phyloP scores from a whole-genome alignment of 2,113 vertebrate species.

The Pangasianodon gigas region DNA sequence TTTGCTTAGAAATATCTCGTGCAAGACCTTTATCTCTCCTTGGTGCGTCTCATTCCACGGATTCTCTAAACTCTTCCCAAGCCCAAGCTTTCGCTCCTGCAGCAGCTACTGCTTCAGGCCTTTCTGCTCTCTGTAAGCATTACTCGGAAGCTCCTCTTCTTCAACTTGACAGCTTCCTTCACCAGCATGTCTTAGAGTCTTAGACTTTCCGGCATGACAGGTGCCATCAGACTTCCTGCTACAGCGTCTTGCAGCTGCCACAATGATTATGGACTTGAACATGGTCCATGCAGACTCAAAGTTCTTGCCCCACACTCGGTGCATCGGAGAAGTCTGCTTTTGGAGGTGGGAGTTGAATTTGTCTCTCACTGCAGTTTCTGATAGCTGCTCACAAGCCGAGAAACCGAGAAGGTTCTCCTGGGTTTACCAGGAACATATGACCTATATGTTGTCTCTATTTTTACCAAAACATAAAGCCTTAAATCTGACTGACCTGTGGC shows the following conservation, averaged over 20 bases:
- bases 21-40: not conserved
- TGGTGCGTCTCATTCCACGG: not conserved
- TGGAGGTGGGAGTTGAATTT: not conserved
- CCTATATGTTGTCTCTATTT: not conserved
- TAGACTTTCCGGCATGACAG: not conserved
- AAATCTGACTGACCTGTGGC: not conserved
- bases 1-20: not conserved
- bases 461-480: not conserved
- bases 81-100: not conserved
- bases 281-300: not conserved
- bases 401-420: not conserved
- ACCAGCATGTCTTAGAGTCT: not conserved
- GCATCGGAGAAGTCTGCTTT: too few relatives aligned
- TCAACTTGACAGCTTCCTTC: not conserved
- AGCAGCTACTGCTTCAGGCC: not conserved
- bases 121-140: not conserved
- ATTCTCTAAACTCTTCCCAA: not conserved
- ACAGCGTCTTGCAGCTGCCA: not conserved
- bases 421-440: not conserved
- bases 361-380: not conserved
- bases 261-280: not conserved
- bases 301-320: too few relatives aligned
- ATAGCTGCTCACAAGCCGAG: not conserved
- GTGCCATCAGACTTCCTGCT: not conserved
- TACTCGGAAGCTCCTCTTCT: not conserved